Base-by-base conservation (phyloP, 37 sponge, comb jelly and placozoan genomes). In the Crambe crambe region DNA sequence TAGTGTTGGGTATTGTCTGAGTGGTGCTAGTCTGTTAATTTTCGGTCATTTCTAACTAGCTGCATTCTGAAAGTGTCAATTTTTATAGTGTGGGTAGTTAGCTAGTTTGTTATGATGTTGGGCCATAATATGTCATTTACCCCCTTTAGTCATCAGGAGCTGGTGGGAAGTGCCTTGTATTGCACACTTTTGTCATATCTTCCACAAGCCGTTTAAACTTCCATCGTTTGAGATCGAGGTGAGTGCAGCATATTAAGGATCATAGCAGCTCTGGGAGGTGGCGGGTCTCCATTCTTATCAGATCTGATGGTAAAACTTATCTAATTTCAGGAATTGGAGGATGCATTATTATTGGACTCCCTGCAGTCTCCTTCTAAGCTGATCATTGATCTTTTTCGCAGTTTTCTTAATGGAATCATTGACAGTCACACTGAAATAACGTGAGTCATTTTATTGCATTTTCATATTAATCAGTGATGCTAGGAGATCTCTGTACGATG, bases 111-210 rank as follows among this genome's bases (percentile, higher is more conserved):
- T n/a, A n/a, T n/a, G n/a, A n/a, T n/a, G n/a, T n/a, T n/a, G n/a
- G n/a, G n/a, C n/a, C n/a, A n/a, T n/a, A n/a, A n/a, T n/a, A n/a
- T n/a, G n/a, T 47, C 51, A 47, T 12, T 15, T 47, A 15, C 12
- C 32, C 36, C 43, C 39, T 76, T 10, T 73, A 89, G 94, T 78
- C 40, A 89, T 93, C 21, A 83, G 94, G 8, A 85, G 90, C 72
- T 93, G 94, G 94, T 93, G 94, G 94, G 94, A 93, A 42, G 90
- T 93, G 8, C 94, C 94, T 35, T 93, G 94, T 67, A 58, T 93
- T 1, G 77, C 94, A 20, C 94, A 93, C 79, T 93, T 59, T 78
- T 89, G 94, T 65, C 66, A 86, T 47, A 81, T 89, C 43, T 93
- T 93, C 81, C 41, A 62, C 22, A 79, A 86, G 58, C 80, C 94